Conservation (phyloP, 2,888 invertebrate species). For the Diarsia brunnea region DNA sequence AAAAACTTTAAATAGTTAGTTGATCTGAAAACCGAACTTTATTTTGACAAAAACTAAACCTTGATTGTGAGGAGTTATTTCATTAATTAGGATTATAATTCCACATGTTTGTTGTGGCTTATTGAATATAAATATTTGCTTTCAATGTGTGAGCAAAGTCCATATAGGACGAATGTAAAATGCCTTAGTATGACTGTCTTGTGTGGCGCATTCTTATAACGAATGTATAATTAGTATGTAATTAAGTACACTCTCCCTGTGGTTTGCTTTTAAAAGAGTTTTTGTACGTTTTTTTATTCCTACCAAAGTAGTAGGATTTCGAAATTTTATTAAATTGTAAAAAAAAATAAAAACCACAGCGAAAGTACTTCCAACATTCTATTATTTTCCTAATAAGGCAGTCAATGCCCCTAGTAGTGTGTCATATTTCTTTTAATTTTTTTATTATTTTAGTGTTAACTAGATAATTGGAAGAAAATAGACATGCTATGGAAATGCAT, state of each 20-base stretch:
- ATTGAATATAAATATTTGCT: constrained; percentile 39
- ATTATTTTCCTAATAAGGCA: constrained; percentile 78
- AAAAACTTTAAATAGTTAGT: constrained; percentile 1
- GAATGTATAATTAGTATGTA: constrained; percentile 70
- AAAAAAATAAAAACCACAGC: constrained; percentile 73
- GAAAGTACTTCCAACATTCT: constrained; percentile 76
- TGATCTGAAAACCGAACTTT: constrained; percentile 41
- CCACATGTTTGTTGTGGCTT: constrained; percentile 33
- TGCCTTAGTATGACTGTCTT: constrained; percentile 71
- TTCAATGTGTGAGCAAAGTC: constrained; percentile 53
- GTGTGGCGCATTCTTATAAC: constrained; percentile 73
- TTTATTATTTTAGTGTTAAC: constrained; percentile 79
- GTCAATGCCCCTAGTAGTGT: constrained; percentile 82
- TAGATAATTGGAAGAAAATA: constrained; percentile 81
- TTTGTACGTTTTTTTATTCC: constrained; percentile 50
- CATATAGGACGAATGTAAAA: constrained; percentile 47
- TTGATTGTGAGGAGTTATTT: constrained; percentile 23
- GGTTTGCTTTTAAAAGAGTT: constrained; percentile 70
- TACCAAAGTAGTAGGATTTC: constrained; percentile 59
- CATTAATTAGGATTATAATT: constrained; percentile 40
- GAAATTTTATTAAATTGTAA: constrained; percentile 49
- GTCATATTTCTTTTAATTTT: constrained; percentile 88
- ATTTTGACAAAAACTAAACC: background rate
- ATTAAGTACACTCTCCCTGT: constrained; percentile 78
- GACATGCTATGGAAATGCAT: constrained; percentile 86